Base-by-base conservation (phyloP, 2,113 vertebrate species). In the Oostethus manadensis region DNA sequence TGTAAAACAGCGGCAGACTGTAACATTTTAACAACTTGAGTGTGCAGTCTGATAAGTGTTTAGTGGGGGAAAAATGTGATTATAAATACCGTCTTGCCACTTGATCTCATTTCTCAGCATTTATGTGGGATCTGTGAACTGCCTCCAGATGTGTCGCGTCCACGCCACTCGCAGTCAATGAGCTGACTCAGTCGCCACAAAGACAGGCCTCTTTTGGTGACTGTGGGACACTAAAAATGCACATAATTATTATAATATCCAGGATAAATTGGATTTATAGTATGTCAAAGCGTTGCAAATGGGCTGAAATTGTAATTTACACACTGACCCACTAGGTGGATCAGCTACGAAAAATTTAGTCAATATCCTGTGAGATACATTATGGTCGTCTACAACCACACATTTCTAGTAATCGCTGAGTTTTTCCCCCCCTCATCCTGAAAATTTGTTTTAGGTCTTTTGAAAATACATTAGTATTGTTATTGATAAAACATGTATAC, bases 71-170 rank as follows among this genome's bases (percentile, higher is more conserved):
- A 81, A 80, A 63, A 50, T 59, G 60, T 65, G 58, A 80, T 73
- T 67, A 74, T 82, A 86, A 87, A 88, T 86, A 74, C 79, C 80
- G 48, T 79, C 80, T 79, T 73, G 75, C 84, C 70, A 59, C 74
- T 56, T 38, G 20, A 74, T 74, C 71, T 80, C 79, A 67, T 86
- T 75, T 82, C 76, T 82, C 82, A 84, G 84, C 79, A 76, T 70
- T 85, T 79, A 51, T 77, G 77, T 47, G 78, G 76, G 68, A 73
- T 45, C 46, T 56, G 46, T 53, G 54, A 84, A 82, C 56, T 9
- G 78, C 75, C 85, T 86, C 80, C 86, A 87, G 80, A 86, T 88
- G 86, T 80, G 73, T 57, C 55, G 56, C 10, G 45, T 58, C 72
- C 68, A 47, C 4, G 48, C 59, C 51, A 49, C 29, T 8, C 29